phyloP scores from a whole-genome alignment of 2,888 invertebrate species.

The Drosophila neonasuta region DNA sequence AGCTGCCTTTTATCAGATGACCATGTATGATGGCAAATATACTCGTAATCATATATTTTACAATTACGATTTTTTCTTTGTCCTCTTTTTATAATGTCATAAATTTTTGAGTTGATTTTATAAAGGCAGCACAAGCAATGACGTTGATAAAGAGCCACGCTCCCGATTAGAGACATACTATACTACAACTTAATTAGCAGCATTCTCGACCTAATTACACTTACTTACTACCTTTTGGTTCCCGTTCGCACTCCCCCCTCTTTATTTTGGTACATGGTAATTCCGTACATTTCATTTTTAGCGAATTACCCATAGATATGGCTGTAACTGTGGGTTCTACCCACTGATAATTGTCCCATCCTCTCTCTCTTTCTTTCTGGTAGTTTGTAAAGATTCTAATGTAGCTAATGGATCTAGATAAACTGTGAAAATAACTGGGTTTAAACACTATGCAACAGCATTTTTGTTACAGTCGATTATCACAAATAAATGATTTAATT shows the following conservation, averaged over 20 bases:
- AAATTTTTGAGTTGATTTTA: constrained; percentile 65
- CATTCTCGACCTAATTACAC: constrained; percentile 6
- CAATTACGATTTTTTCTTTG: constrained; percentile 37
- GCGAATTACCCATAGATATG: background rate
- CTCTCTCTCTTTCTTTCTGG: constrained; percentile 2
- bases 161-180: constrained; percentile 36
- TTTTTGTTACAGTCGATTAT: background rate
- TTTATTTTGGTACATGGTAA: constrained; percentile 2
- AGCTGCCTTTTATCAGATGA: constrained; percentile 46
- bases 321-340: background rate
- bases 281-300: constrained; percentile 6
- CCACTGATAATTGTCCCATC: background rate
- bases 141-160: constrained; percentile 51
- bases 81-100: constrained; percentile 42
- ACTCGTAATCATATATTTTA: constrained; percentile 46
- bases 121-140: constrained; percentile 35
- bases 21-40: constrained; percentile 23
- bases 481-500: constrained; percentile 3
- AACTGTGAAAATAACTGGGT: constrained; percentile 8
- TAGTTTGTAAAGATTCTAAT: constrained; percentile 3
- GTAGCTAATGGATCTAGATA: constrained; percentile 5
- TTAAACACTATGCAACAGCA: constrained; percentile 7
- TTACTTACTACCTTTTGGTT: background rate
- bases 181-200: constrained; percentile 28
- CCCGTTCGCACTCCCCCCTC: background rate